Evolutionary conservation across 2,888 invertebrate genomes (phyloP).

Genomic region (Hirtodrosophila duncani): DNA sequence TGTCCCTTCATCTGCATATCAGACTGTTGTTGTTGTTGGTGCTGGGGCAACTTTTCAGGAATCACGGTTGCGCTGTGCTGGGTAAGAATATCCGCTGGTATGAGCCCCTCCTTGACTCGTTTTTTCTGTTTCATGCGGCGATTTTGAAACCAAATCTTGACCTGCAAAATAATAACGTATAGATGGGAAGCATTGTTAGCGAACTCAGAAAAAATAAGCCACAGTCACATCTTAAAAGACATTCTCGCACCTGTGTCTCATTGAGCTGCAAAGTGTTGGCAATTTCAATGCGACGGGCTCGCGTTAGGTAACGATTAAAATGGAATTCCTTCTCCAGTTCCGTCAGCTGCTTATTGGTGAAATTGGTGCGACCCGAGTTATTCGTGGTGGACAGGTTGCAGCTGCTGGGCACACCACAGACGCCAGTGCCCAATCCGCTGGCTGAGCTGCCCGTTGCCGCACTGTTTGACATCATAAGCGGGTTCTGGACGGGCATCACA

Average conservation of each 20-base stretch:
- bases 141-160: conserved; percentile 99
- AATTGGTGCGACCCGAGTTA: conserved; percentile 97
- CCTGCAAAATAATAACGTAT: conserved; percentile 74
- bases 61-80: conserved; percentile 49
- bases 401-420: conserved; percentile 63
- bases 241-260: conserved; percentile 88
- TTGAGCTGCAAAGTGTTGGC: conserved; percentile 97
- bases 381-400: conserved; percentile 79
- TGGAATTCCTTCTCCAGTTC: conserved; percentile 99
- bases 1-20: conserved; percentile 43
- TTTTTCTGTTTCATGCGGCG: conserved; percentile 99
- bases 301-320: conserved; percentile 98
- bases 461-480: conserved; percentile 62
- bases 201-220: neutral
- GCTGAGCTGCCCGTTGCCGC: conserved; percentile 23
- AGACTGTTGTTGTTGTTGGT: conserved; percentile 36
- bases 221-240: neutral
- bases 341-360: conserved; percentile 99
- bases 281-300: conserved; percentile 97
- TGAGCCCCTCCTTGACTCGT: conserved; percentile 94
- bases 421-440: conserved; percentile 42
- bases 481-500: conserved; percentile 61
- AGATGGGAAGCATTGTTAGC: neutral
- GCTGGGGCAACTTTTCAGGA: conserved; percentile 44
- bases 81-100: conserved; percentile 81